Percentiles rank a stretch among this genome's conserved stretches.
These are phyloP conservation scores for Eucera pruinosa DNA, from an alignment of 2,888 invertebrate genomes.

Conservation along the genomic window DNA sequence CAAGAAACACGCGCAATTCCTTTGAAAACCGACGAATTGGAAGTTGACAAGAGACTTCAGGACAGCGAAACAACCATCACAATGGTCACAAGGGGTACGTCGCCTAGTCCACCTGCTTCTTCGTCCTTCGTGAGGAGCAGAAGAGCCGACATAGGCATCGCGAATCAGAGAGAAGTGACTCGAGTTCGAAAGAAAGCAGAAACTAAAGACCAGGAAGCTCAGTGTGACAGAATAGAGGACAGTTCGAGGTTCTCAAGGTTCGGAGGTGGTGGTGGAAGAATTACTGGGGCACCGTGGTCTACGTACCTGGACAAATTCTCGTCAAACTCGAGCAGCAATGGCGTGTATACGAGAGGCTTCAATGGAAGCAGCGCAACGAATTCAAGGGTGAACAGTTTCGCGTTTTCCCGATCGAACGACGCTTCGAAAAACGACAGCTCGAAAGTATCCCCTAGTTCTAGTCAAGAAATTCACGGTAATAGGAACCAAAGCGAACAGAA, in stretches of 20 bases:
- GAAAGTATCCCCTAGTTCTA: slow-evolving; percentile 57
- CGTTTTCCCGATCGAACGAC: slow-evolving; percentile 76
- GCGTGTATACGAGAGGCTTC: slow-evolving; percentile 66
- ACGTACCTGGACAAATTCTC: slow-evolving; percentile 86
- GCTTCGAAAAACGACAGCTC: slow-evolving; percentile 64
- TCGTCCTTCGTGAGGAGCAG: slow-evolving; percentile 87
- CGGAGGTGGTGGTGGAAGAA: slow-evolving; percentile 85
- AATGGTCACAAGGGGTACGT: slow-evolving; percentile 91
- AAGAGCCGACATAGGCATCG: slow-evolving; percentile 90
- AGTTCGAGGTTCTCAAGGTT: slow-evolving; percentile 88
- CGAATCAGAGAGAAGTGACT: slow-evolving; percentile 89
- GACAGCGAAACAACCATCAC: slow-evolving; percentile 83
- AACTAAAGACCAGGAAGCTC: slow-evolving; percentile 89
- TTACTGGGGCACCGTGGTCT: slow-evolving; percentile 87
- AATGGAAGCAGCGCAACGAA: slow-evolving; percentile 52
- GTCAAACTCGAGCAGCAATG: slow-evolving; percentile 57
- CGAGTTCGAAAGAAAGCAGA: slow-evolving; percentile 85
- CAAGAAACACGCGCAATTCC: slow-evolving; percentile 9
- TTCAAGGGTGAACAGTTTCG: slow-evolving; percentile 76
- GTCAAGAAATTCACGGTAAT: slow-evolving; percentile 56
- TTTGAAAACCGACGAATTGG: slow-evolving; percentile 24
- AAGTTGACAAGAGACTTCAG: slow-evolving; percentile 48
- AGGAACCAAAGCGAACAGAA: slow-evolving; percentile 57
- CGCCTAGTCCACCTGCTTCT: slow-evolving; percentile 90
- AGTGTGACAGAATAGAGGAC: slow-evolving; percentile 90